phyloP scores from a whole-genome alignment of 1,140 invertebrate genomes.

The Lanistes nyassanus region DNA sequence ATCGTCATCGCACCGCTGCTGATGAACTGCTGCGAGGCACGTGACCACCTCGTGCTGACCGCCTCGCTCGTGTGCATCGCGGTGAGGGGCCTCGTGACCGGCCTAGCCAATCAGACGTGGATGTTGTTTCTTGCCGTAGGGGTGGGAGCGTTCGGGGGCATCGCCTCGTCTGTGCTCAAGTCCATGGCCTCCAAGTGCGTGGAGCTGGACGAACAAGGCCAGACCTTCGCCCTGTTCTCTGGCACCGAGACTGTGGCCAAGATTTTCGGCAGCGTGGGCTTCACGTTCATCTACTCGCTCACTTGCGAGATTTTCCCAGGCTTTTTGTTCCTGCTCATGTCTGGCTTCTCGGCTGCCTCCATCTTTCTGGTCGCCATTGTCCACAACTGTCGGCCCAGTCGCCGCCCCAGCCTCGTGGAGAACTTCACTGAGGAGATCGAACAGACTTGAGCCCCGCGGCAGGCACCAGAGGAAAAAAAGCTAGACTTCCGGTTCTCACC shows the following conservation, averaged over 20 bases:
- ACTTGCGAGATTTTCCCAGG: conserved; percentile 56
- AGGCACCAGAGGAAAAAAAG: conserved; percentile 24
- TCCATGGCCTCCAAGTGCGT: conserved; percentile 61
- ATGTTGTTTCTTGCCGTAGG: conserved; percentile 59
- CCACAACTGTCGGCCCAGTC: conserved; percentile 21
- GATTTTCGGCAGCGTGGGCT: conserved; percentile 58
- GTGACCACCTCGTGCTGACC: conserved; percentile 43
- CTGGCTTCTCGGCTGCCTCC: conserved; percentile 50
- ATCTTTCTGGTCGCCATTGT: conserved; percentile 40
- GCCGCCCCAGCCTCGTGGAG: conserved; percentile 14
- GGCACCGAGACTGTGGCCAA: conserved; percentile 60
- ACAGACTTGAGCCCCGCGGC: neutral
- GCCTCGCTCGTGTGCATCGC: conserved; percentile 58
- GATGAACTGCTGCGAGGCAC: conserved; percentile 24
- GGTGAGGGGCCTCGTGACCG: conserved; percentile 50
- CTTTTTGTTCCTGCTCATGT: conserved; percentile 46
- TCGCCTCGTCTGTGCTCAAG: conserved; percentile 54
- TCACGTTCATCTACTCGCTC: conserved; percentile 59
- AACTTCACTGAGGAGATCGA: conserved; percentile 4
- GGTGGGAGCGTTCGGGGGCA: conserved; percentile 55
- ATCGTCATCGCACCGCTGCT: conserved; percentile 18
- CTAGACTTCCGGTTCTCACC: conserved; percentile 30
- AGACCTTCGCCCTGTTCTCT: conserved; percentile 59
- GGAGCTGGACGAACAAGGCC: conserved; percentile 52
- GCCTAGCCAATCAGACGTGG: conserved; percentile 56